Conservation (phyloP, 2,888 invertebrate species). For the Orchesellides sinensis region DNA sequence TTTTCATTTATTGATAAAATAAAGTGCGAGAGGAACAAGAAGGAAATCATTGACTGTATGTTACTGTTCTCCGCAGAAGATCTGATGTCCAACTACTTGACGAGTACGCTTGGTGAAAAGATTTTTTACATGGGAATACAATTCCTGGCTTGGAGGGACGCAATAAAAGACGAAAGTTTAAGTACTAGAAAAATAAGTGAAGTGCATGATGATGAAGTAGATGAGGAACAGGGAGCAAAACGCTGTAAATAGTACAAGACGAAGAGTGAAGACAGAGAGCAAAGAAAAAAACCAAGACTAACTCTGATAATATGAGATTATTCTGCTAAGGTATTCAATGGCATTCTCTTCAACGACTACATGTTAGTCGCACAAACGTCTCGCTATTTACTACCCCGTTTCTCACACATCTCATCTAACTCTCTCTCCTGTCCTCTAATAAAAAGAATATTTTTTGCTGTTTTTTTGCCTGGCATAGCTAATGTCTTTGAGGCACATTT, state of each 20-base stretch:
- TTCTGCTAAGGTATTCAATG: constrained; percentile 41
- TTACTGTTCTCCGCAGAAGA: constrained; percentile 27
- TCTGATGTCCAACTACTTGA: constrained; percentile 49
- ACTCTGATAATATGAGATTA: too few relatives aligned
- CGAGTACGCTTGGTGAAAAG: constrained; percentile 31
- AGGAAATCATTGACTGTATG: neutral
- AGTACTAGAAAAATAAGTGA: constrained; percentile 59
- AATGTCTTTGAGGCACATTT: constrained; percentile 33
- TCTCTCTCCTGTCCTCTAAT: neutral
- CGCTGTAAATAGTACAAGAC: too few relatives aligned
- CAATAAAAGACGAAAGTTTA: constrained; percentile 45
- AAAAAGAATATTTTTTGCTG: constrained; percentile 1
- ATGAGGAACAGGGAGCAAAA: too few relatives aligned
- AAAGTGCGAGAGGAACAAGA: neutral
- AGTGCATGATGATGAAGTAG: constrained; percentile 59
- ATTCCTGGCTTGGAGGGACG: constrained; percentile 1
- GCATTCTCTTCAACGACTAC: too few relatives aligned
- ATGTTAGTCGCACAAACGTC: too few relatives aligned
- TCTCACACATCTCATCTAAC: neutral
- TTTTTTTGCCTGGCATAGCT: constrained; percentile 14
- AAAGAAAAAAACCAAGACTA: constrained; percentile 1
- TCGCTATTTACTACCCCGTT: constrained; percentile 1
- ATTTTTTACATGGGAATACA: constrained; percentile 32
- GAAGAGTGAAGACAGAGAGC: neutral
- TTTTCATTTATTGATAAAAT: neutral